Conservation (phyloP, 2,888 invertebrate species). For the Ferdinandea cuprea region DNA sequence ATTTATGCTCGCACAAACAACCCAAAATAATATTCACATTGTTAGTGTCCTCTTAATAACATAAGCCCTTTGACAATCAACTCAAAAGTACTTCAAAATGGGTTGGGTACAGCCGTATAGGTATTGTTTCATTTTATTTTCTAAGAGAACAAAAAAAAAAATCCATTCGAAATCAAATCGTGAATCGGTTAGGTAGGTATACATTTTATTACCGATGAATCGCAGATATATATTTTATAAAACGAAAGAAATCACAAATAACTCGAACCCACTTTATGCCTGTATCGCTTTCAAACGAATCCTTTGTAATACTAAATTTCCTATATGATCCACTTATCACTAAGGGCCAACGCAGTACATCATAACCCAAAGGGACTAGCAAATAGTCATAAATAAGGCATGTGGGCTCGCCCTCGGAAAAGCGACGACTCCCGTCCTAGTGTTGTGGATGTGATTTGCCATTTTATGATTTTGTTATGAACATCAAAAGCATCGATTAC, state of each 20-base stretch:
- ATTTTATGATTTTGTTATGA: slow-evolving; percentile 72
- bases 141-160: background rate
- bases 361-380: background rate
- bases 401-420: background rate
- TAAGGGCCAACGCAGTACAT: background rate
- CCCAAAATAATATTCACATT: slow-evolving; percentile 23
- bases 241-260: slow-evolving; percentile 19
- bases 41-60: no score
- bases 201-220: slow-evolving; percentile 48
- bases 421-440: background rate
- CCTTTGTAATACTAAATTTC: background rate
- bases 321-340: slow-evolving; percentile 35
- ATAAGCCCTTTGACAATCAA: background rate
- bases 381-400: slow-evolving; percentile 29
- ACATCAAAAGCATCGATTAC: slow-evolving; percentile 71
- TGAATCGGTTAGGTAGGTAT: no score
- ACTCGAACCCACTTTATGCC: slow-evolving; percentile 29
- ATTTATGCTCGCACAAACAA: background rate
- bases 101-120: no score
- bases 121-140: background rate
- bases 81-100: background rate
- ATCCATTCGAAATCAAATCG: background rate
- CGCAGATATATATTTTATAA: background rate
- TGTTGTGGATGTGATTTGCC: slow-evolving; percentile 62
- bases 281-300: slow-evolving; percentile 28